Conservation (phyloP, 1,140 invertebrate genomes). For the Leptinotarsa texana region DNA sequence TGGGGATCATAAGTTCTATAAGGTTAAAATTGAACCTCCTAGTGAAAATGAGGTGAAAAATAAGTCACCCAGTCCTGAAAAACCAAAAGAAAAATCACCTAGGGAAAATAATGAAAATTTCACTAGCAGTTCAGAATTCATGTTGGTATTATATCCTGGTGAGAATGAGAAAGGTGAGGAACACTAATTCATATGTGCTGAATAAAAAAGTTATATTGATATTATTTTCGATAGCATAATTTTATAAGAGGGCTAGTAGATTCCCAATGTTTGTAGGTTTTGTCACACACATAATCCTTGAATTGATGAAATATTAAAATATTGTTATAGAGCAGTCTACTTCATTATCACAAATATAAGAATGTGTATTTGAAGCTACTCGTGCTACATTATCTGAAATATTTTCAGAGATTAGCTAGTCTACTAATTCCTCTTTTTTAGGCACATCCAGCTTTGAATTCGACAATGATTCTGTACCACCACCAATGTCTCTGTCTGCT, state of each 20-base stretch:
- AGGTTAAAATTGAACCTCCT: conserved; percentile 34
- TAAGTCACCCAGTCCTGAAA: conserved; percentile 33
- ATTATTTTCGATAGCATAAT: too few relatives aligned
- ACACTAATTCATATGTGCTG: not conserved
- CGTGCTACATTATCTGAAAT: not conserved
- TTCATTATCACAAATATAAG: too few relatives aligned
- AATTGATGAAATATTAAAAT: too few relatives aligned
- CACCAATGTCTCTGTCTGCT: conserved; percentile 77
- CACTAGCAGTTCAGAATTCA: conserved; percentile 72
- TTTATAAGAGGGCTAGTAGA: too few relatives aligned
- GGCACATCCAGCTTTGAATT: conserved; percentile 40
- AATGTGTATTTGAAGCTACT: too few relatives aligned
- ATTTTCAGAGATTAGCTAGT: not conserved
- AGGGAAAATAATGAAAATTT: conserved; percentile 41
- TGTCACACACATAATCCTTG: too few relatives aligned
- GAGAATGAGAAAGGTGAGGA: conserved; percentile 58
- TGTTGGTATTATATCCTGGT: conserved; percentile 76
- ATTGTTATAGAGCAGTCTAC: too few relatives aligned
- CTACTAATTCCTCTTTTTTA: conserved; percentile 17
- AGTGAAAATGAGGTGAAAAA: conserved; percentile 23
- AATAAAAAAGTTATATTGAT: too few relatives aligned
- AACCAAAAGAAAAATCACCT: conserved; percentile 28
- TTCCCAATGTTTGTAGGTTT: too few relatives aligned
- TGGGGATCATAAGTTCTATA: conserved; percentile 31
- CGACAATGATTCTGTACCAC: conserved; percentile 56